Percentiles rank a stretch among this genome's conserved stretches.
Conservation (phyloP, 2,113 vertebrate genomes). For the Oxygymnocypris stewartii region DNA sequence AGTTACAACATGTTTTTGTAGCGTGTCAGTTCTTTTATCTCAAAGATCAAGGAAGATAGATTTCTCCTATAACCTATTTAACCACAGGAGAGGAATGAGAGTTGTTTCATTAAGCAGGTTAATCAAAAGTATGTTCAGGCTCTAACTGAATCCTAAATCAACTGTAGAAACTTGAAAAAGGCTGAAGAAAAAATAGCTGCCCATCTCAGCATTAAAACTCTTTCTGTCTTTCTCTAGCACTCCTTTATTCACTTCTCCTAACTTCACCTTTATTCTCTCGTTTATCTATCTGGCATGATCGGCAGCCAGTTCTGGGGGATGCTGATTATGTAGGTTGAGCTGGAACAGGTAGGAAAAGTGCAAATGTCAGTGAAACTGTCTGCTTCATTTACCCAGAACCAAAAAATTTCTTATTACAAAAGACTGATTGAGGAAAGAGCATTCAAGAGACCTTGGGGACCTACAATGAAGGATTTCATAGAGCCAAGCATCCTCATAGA, state of each 20-base stretch:
- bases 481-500: constrained; percentile 1
- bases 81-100: constrained; percentile 11
- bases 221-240: neutral
- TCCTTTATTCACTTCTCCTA: neutral
- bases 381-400: constrained; percentile 42
- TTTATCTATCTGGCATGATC: neutral
- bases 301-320: constrained; percentile 1
- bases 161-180: neutral
- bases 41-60: constrained; percentile 7
- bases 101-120: constrained; percentile 31
- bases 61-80: constrained; percentile 2
- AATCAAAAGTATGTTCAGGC: constrained; percentile 22
- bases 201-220: neutral
- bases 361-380: constrained; percentile 43
- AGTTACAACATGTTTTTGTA: neutral
- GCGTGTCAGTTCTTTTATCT: neutral
- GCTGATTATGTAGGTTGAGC: constrained; percentile 38
- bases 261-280: constrained; percentile 6
- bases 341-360: constrained; percentile 36
- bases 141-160: neutral
- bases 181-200: neutral
- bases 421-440: constrained; percentile 42
- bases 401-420: constrained; percentile 51
- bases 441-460: constrained; percentile 1
- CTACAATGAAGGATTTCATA: constrained; percentile 1